Base-by-base conservation (phyloP, 2,113 vertebrate genomes). In the Cyanoderma ruficeps region DNA sequence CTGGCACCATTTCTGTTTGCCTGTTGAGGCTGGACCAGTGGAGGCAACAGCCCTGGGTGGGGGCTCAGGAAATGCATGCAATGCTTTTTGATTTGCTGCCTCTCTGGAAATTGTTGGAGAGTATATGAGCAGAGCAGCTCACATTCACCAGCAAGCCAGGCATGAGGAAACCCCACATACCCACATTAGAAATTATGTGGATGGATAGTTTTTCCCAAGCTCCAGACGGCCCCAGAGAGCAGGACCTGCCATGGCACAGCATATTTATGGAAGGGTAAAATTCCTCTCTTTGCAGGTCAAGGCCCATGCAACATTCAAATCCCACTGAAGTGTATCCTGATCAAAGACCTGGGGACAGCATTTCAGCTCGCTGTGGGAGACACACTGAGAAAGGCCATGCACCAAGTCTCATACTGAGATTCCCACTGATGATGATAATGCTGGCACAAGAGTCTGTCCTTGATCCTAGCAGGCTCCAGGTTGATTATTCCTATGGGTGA, bases 221-320 rank as follows among this genome's bases (percentile, higher is more conserved):
- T 90, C 79, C 50, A 61, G 14, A 5, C 42, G 64, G 61, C 15
- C 82, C 21, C 57, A 39, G 47, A 67, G 42, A 87, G 59, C 69
- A 84, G 56, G 56, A 87, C 50, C 85, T 94, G 88, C 63, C 79
- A 92, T 47, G 42, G 68, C 31, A 74, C 46, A 75, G 13, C 33
- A 12, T 91, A 89, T 90, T 95, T 96, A 89, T 75, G 86, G 72
- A 87, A 83, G 83, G 64, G 64, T 56, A 96, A 78, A 93, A 94
- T 92, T 92, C 35, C 33, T 91, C 30, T 89, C 60, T 80, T 41
- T 50, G 23, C 50, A 78, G 75, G 71, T 96, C 90, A 95, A 85
- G 82, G 63, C 42, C 78, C 13, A 2, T 37, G 46, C 59, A 74
- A 61, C 84, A 76, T 71, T 84, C 77, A 84, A 78, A 91, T 76